Evolutionary conservation across 2,888 invertebrate genomes (phyloP).

Genomic region (Pheosia tremula): DNA sequence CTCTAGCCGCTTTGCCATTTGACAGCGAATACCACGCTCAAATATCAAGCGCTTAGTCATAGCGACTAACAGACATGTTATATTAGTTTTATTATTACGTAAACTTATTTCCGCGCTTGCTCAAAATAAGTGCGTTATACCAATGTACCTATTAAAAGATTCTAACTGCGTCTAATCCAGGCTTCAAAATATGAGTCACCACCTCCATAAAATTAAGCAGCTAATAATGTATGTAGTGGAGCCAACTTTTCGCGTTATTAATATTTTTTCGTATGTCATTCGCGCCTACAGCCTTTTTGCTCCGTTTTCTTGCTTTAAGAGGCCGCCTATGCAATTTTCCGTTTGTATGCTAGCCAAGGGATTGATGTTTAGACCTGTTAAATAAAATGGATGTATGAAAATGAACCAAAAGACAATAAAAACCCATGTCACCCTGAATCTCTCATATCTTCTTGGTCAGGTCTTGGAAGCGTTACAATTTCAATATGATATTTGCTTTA

Average conservation of each 20-base stretch:
- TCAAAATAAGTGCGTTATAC: constrained; percentile 34
- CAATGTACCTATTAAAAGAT: constrained; percentile 31
- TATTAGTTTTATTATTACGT: constrained; percentile 43
- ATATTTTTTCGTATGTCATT: constrained; percentile 19
- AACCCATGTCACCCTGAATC: too few relatives aligned
- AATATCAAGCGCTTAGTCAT: constrained; percentile 73
- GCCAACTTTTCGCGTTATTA: constrained; percentile 25
- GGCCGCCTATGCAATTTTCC: too few relatives aligned
- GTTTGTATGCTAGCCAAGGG: too few relatives aligned
- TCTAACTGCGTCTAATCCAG: constrained; percentile 36
- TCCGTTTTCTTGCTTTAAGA: constrained; percentile 8
- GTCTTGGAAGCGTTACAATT: too few relatives aligned
- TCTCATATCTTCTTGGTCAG: too few relatives aligned
- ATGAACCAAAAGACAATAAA: too few relatives aligned
- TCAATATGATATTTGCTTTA: too few relatives aligned
- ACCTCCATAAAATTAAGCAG: constrained; percentile 20
- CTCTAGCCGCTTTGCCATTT: constrained; percentile 49
- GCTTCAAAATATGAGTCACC: constrained; percentile 39
- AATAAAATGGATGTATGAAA: too few relatives aligned
- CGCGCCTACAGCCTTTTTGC: constrained; percentile 2
- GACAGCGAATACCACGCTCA: constrained; percentile 61
- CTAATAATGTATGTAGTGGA: constrained; percentile 26
- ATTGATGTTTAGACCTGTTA: too few relatives aligned
- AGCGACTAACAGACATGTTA: constrained; percentile 38
- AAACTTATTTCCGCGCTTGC: constrained; percentile 47